Conservation (phyloP, 2,113 vertebrate species). For the Galeopterus variegatus region DNA sequence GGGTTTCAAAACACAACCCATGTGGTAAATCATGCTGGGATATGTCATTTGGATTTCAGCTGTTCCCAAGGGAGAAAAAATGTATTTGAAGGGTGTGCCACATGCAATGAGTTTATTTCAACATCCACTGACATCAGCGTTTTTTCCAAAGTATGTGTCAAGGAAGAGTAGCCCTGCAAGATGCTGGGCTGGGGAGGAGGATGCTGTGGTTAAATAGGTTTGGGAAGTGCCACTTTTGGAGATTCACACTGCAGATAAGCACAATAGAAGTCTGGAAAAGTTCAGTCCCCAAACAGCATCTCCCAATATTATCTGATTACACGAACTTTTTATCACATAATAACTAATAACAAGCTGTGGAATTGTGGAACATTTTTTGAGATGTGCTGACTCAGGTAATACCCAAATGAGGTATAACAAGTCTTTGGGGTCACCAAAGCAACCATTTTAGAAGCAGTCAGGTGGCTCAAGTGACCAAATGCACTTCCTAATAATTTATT, state of each 20-base stretch:
- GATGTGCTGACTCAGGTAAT: neutral
- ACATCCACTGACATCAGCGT: slow-evolving; percentile 56
- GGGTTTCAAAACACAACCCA: slow-evolving; percentile 39
- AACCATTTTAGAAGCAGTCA: neutral
- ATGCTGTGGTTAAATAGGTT: neutral
- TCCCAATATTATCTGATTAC: slow-evolving; percentile 8
- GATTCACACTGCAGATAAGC: neutral
- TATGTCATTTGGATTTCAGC: slow-evolving; percentile 47
- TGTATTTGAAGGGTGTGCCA: slow-evolving; percentile 33
- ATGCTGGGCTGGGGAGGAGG: neutral
- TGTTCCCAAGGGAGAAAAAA: neutral
- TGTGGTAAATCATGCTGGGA: neutral
- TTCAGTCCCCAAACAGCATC: neutral
- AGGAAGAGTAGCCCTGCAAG: neutral
- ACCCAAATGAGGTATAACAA: neutral
- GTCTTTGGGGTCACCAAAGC: neutral
- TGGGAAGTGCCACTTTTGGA: neutral
- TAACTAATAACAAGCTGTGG: neutral
- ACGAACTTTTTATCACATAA: neutral
- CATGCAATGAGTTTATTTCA: slow-evolving; percentile 55
- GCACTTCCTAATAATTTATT: neutral
- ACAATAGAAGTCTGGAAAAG: neutral
- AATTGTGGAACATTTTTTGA: neutral
- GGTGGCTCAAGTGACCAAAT: neutral
- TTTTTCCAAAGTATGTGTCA: neutral